Percentiles rank a stretch among this genome's conserved stretches.
These are phyloP conservation scores for Phrynocephalus versicolor DNA, from an alignment of 2,113 vertebrate genomes.

Conservation along the genomic window DNA sequence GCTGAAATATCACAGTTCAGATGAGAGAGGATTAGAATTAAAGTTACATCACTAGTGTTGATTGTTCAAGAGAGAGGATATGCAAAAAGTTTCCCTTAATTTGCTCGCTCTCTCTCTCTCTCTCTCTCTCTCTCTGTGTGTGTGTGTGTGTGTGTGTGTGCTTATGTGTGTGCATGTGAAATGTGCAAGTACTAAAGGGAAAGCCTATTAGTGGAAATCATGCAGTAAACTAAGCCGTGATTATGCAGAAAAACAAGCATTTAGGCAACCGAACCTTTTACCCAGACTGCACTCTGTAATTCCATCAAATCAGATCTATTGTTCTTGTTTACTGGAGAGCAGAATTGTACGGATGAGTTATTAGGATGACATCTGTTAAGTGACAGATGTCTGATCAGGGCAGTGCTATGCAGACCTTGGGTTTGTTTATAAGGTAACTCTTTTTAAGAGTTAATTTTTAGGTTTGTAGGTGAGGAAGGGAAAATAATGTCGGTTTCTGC, in stretches of 20 bases:
- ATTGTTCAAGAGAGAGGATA: not conserved
- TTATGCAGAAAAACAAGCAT: not conserved
- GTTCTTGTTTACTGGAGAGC: slow-evolving; percentile 15
- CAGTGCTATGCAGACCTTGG: slow-evolving; percentile 13
- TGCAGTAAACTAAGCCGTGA: slow-evolving; percentile 17
- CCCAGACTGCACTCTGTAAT: not conserved
- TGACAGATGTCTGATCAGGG: slow-evolving; percentile 46
- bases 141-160: not conserved
- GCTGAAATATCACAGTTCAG: not conserved
- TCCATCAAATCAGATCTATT: slow-evolving; percentile 15
- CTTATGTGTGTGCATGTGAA: not conserved
- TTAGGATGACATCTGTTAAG: slow-evolving; percentile 34
- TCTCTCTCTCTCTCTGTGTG: too few relatives aligned
- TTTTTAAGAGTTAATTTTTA: slow-evolving; percentile 25
- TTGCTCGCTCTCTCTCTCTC: too few relatives aligned
- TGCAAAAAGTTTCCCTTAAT: not conserved
- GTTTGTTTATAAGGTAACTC: slow-evolving; percentile 37
- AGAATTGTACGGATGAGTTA: slow-evolving; percentile 25
- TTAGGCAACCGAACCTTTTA: slow-evolving; percentile 14
- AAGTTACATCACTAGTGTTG: not conserved
- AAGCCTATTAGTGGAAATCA: not conserved
- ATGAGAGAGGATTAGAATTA: not conserved
- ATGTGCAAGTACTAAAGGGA: not conserved
- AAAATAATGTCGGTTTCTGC: slow-evolving; percentile 13
- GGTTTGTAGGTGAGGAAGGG: not conserved